Evolutionary conservation across 1,140 invertebrate species (phyloP), one percentile per base, ranked within the genome.

Genomic region (Heterodera carotae): DNA sequence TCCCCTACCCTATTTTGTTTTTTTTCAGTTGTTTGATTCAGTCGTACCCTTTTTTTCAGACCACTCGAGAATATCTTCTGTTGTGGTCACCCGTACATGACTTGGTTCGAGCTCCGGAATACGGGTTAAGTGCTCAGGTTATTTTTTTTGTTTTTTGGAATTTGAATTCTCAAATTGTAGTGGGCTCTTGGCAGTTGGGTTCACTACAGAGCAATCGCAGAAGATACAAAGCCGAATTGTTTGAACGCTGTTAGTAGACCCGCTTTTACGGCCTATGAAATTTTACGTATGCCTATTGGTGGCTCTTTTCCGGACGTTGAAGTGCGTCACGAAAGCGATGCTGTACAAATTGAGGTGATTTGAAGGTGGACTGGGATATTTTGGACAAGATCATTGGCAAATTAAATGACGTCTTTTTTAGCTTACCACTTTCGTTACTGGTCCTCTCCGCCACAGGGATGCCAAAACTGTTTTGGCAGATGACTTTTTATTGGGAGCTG

Each of bases 101-200:
- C 25, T 74, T 74, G 72, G 72, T 74, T 64, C 25, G 27, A 62
- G 72, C 72, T 18, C 56, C 43, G 15, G 72, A 25, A 31, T 34
- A 1, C 59, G 72, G 56, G 25, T 22, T 74, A 12, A 56, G 29
- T 22, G 34, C 62, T 18, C 27, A 66, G 33, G 62, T 66, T 29
- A 18, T 2, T 12, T 6, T 7, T 22, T 31, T 29, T 6, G 25
- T 12, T 27, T 15, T 15, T 18, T 1, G 15, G 29, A 66, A 66
- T 74, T 56, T 25, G 8, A 25, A 34, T 31, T 62, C 25, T 64
- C 1, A 53, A 12, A 33, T 59, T 66, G 66, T 64, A 74, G 72
- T 74, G 72, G 72, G 10, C 72, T 25, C 4, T 74, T 64, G 59
- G 56, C 10, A 31, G 53, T 15, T 74, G 72, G 72, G 72, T 74